These are phyloP conservation scores for Melanotaenia pygmaea DNA, from an alignment of 2,797 vertebrate genomes.

Conservation along the genomic window DNA sequence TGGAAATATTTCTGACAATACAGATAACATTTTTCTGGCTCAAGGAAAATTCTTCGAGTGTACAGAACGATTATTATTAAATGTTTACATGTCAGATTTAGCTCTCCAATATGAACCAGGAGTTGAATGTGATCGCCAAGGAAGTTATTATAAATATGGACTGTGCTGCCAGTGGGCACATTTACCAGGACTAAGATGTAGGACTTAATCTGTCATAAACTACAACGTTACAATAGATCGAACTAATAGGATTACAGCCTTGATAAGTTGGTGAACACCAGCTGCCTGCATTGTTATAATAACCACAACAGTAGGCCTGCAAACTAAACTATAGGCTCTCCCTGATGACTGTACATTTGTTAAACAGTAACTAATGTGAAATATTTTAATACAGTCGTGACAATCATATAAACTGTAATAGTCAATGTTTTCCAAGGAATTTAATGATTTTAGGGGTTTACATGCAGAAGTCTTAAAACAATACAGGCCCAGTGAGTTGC, in stretches of 20 bases:
- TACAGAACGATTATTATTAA: background rate
- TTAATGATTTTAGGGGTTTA: background rate
- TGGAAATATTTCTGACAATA: too few relatives aligned
- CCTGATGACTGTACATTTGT: background rate
- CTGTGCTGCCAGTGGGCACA: background rate
- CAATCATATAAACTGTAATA: background rate
- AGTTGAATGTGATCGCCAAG: background rate
- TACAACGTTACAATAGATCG: constrained; percentile 11
- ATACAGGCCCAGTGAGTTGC: background rate
- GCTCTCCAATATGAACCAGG: background rate
- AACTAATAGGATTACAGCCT: constrained; percentile 32
- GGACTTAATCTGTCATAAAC: constrained; percentile 12
- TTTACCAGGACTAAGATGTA: constrained; percentile 2
- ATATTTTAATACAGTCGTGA: background rate
- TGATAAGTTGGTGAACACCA: constrained; percentile 1
- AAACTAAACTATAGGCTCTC: background rate
- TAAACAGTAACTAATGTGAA: background rate
- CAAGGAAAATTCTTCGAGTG: background rate
- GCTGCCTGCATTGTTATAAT: background rate
- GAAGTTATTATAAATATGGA: constrained; percentile 1
- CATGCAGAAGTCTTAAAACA: background rate
- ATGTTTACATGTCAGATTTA: background rate
- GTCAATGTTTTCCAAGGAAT: background rate
- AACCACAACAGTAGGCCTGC: background rate
- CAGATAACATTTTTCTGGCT: background rate